Evolutionary conservation across 2,888 invertebrate genomes (phyloP), one percentile per base, ranked within the genome.

Genomic region (Xestia ashworthii): DNA sequence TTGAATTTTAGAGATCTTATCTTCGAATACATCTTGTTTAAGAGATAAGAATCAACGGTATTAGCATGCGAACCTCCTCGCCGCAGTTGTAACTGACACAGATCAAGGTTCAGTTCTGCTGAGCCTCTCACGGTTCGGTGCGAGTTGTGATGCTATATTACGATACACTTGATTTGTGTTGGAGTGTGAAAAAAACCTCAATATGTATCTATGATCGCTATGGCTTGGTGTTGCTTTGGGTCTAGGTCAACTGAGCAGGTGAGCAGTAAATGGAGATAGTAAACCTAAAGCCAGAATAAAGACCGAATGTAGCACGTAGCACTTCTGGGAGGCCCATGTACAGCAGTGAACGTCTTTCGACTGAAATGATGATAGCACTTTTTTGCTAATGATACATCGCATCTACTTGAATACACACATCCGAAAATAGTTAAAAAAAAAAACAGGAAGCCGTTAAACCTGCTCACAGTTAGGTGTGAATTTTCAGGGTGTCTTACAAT

Each of bases 1-100:
- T 58, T 71, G n/a, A 72, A 50, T 72, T 3, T 66, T 73, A 80
- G 1, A 72, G 58, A 44, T 38, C 5, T 53, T 53, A 50, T 79
- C 48, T 44, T 41, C n/a, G 44, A 65, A 65, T 80, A 22, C 6
- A 58, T 80, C 81, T 73, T 25, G 38, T 14, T 8, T 16, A 41
- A 48, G 5, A 58, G 65, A 73, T 73, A 50, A 50, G 19, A 19
- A 60, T 78, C 32, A 73, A 41, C 25, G 44, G 12, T 38, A 67
- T 41, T 14, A 38, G 50, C 44, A 53, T 46, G 66, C 74, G 38
- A 80, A 38, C 14, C 16, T 65, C 48, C 38, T 9, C 1, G 74
- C 50, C 48, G 12, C 55, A 38, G 55, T 38, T 58, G 44, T 44
- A 65, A 32, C 41, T 25, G 41, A n/a, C 69, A 64, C 38, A 65